Conservation (phyloP, 2,888 invertebrate genomes). For the Anagyrus pseudococci region DNA sequence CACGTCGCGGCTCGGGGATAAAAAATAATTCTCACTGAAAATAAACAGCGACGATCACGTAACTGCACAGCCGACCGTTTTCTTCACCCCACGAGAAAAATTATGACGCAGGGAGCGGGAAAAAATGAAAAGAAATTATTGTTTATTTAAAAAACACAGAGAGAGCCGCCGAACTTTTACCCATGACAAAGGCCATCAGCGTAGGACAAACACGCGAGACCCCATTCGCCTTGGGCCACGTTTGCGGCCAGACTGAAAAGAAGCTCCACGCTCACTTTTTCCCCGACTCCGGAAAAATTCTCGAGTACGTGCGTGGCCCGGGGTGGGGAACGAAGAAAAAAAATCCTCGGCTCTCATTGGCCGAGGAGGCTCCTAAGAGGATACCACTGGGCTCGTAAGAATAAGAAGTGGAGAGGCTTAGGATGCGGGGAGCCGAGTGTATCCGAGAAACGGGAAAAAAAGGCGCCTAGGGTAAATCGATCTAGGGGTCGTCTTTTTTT, state of each 20-base stretch:
- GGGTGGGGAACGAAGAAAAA: neutral
- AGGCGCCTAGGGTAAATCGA: constrained; percentile 28
- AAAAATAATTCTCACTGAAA: no score
- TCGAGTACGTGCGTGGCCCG: neutral
- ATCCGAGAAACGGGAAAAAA: constrained; percentile 5
- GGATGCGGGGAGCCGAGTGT: constrained; percentile 37
- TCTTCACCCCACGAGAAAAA: no score
- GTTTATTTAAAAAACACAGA: no score
- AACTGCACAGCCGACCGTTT: no score
- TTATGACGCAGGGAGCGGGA: no score
- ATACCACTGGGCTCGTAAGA: constrained; percentile 9
- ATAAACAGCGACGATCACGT: no score
- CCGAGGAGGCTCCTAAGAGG: constrained; percentile 29
- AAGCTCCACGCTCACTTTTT: constrained; percentile 38
- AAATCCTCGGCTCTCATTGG: constrained; percentile 40
- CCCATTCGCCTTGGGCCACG: constrained; percentile 36
- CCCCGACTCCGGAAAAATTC: constrained; percentile 47
- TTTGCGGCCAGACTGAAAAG: constrained; percentile 38
- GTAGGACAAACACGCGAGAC: neutral
- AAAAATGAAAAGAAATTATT: no score
- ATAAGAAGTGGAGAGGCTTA: constrained; percentile 28
- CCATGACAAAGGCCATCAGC: constrained; percentile 11
- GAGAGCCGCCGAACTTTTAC: no score
- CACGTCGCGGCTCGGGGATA: no score
- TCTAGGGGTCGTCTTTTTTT: constrained; percentile 42